These are phyloP conservation scores for Sphinx pinastri DNA, from an alignment of 2,888 invertebrate genomes.

Conservation along the genomic window DNA sequence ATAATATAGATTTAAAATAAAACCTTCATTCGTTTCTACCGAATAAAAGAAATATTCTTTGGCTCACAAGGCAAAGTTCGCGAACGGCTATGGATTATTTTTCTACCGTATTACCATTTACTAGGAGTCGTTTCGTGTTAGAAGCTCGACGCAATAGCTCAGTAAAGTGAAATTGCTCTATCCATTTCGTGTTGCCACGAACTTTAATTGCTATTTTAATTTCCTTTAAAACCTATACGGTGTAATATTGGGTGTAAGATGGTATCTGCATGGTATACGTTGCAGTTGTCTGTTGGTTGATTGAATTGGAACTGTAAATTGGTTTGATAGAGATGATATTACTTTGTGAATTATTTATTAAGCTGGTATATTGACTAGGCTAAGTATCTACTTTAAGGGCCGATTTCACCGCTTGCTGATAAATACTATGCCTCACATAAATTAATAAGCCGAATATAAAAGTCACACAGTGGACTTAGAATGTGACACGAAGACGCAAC, in stretches of 20 bases:
- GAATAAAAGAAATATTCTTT: conserved; percentile 34
- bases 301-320: too few relatives aligned
- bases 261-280: not conserved
- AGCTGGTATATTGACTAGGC: not conserved
- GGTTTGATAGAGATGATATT: not conserved
- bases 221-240: not conserved
- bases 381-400: not conserved
- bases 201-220: conserved; percentile 27
- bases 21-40: conserved; percentile 29
- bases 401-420: too few relatives aligned
- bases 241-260: not conserved
- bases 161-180: conserved; percentile 49
- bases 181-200: conserved; percentile 41
- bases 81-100: conserved; percentile 50
- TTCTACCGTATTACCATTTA: conserved; percentile 46
- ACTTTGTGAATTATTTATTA: not conserved
- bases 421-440: too few relatives aligned
- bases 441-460: too few relatives aligned
- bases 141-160: conserved; percentile 42
- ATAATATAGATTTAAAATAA: too few relatives aligned
- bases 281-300: too few relatives aligned
- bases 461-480: too few relatives aligned
- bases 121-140: conserved; percentile 39
- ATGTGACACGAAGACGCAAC: too few relatives aligned
- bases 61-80: conserved; percentile 26